These are phyloP conservation scores for Peromyscus eremicus DNA, from an alignment of 2,797 vertebrate species.

Conservation along the genomic window DNA sequence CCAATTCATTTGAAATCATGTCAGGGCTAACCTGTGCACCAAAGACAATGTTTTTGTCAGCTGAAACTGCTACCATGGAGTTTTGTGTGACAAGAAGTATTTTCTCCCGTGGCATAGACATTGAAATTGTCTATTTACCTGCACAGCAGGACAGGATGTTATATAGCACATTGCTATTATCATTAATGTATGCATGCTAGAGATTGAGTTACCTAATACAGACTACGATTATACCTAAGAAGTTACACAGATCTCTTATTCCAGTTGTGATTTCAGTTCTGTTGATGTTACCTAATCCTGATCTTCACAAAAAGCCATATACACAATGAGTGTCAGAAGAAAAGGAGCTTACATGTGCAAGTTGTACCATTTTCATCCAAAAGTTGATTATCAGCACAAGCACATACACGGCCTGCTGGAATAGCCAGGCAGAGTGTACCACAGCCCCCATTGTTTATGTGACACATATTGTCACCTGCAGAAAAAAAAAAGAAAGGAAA, in stretches of 20 bases:
- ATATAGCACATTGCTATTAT: neutral
- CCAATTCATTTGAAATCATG: neutral
- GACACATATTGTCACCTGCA: slow-evolving; percentile 97
- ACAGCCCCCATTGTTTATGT: slow-evolving; percentile 98
- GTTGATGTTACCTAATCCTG: neutral
- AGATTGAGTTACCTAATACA: neutral
- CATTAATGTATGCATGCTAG: neutral
- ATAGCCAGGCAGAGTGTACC: slow-evolving; percentile 96
- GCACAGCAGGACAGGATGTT: neutral
- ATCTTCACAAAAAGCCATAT: no score
- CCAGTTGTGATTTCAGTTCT: slow-evolving; percentile 13
- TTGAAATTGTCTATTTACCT: neutral
- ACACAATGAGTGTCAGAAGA: neutral
- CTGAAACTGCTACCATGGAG: neutral
- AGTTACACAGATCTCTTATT: neutral
- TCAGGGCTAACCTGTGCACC: rapidly evolving
- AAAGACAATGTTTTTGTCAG: neutral
- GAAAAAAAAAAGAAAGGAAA: slow-evolving; percentile 70
- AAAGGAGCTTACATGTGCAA: slow-evolving; percentile 93
- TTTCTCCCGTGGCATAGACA: neutral
- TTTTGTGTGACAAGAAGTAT: neutral
- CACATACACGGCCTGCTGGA: slow-evolving; percentile 97
- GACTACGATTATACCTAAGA: neutral
- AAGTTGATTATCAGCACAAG: slow-evolving; percentile 98
- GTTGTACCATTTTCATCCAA: slow-evolving; percentile 97